phyloP scores from a whole-genome alignment of 2,113 vertebrate species.

The Aegotheles bennettii region DNA sequence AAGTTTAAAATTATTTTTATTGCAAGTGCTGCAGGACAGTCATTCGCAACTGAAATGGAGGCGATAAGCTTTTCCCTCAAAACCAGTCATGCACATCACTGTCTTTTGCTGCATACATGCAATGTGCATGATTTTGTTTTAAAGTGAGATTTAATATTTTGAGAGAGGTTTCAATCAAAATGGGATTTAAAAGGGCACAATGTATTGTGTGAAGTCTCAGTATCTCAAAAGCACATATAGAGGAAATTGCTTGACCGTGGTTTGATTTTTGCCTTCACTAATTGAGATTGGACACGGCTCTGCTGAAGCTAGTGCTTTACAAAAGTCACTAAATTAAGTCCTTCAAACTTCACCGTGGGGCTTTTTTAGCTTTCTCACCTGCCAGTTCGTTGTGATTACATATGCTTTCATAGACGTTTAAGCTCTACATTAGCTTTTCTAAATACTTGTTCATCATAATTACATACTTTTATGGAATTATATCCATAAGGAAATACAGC shows the following conservation, averaged over 20 bases:
- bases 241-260: neutral
- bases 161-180: neutral
- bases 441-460: neutral
- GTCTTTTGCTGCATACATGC: neutral
- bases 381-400: neutral
- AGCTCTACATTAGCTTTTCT: neutral
- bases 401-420: neutral
- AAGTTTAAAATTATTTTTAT: neutral
- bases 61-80: neutral
- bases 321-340: neutral
- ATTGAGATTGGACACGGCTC: fast-evolving
- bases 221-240: neutral
- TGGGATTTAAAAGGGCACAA: neutral
- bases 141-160: neutral
- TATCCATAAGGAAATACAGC: conserved; percentile 38
- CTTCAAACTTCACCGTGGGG: neutral
- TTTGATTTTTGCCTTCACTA: neutral
- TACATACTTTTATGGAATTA: neutral
- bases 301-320: neutral
- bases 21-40: neutral
- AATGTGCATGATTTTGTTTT: neutral
- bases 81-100: neutral
- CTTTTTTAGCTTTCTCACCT: neutral
- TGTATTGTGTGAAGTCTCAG: neutral
- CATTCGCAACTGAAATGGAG: neutral